Base-by-base conservation (phyloP, 2,797 vertebrate genomes). In the Aulostomus chinensis region DNA sequence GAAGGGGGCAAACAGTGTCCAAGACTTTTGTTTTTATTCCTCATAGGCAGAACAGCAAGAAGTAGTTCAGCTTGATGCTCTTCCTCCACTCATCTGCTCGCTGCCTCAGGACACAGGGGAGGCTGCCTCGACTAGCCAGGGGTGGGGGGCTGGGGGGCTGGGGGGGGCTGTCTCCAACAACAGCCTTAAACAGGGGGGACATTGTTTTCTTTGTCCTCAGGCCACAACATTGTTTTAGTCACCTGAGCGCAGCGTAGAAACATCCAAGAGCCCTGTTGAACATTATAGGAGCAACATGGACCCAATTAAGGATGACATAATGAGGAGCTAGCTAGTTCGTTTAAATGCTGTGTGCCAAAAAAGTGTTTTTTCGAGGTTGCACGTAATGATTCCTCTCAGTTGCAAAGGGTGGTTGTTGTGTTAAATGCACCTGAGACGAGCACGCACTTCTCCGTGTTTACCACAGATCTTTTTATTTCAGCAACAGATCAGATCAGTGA, bases 141-240 rank as follows among this genome's bases (percentile, higher is more conserved):
- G 50, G 29, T 65, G 63, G 68, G 68, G 76, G 75, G 65, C 39
- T 0, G 24, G 55, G 64, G 62, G 52, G n/a, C n/a, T n/a, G n/a
- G n/a, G n/a, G n/a, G n/a, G n/a, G n/a, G n/a, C n/a, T n/a, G n/a
- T n/a, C n/a, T n/a, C n/a, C n/a, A n/a, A n/a, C n/a, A n/a, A n/a
- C n/a, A 46, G 71, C 55, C 68, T 45, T 47, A 71, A 78, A 76
- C 34, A 30, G 11, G 10, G 10, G 47, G 55, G 52, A 69, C 61
- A 58, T 74, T 26, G 65, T 65, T 73, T 54, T 40, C 38, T 73
- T 68, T 71, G 62, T 73, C 55, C 17, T 8, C 28, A 6, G 63
- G 61, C 68, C 56, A 70, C 55, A 61, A 58, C 39, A 4, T 31
- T 21, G 65, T 58, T 73, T 72, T 37, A 61, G 58, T 45, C 58